Conservation (phyloP, 2,113 vertebrate genomes). For the Nibea albiflora region DNA sequence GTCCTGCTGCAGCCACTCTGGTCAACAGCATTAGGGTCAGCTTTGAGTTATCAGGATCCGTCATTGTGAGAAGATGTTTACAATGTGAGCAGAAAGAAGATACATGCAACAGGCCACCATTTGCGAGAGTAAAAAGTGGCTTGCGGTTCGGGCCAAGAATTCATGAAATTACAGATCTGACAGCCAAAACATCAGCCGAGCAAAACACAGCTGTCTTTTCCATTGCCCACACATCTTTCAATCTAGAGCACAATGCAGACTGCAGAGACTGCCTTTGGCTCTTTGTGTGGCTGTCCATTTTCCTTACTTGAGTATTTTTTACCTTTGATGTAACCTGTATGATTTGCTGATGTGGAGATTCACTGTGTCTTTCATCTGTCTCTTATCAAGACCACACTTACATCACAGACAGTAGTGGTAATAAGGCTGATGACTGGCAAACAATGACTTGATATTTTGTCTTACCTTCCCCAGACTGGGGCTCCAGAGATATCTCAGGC, state of each 20-base stretch:
- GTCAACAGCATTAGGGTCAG: slow-evolving; percentile 77
- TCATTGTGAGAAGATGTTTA: slow-evolving; percentile 65
- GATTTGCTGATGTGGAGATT: slow-evolving; percentile 60
- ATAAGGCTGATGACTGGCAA: slow-evolving; percentile 33
- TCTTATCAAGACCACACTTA: slow-evolving; percentile 51
- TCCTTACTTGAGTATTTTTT: slow-evolving; percentile 20
- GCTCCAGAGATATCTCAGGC: slow-evolving; percentile 82
- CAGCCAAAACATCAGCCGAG: too few relatives aligned
- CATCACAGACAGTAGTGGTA: slow-evolving; percentile 33
- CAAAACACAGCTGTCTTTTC: slow-evolving; percentile 62
- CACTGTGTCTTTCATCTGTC: slow-evolving; percentile 57
- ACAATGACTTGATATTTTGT: slow-evolving; percentile 29
- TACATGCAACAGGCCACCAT: too few relatives aligned
- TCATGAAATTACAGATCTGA: too few relatives aligned
- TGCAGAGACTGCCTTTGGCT: slow-evolving; percentile 40
- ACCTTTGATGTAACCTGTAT: slow-evolving; percentile 58
- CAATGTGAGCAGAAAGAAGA: slow-evolving; percentile 60
- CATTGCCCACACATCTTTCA: slow-evolving; percentile 65
- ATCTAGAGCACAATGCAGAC: slow-evolving; percentile 58
- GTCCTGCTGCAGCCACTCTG: slow-evolving; percentile 63
- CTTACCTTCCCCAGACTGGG: slow-evolving; percentile 82
- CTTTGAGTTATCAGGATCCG: slow-evolving; percentile 62
- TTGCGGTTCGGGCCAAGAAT: too few relatives aligned
- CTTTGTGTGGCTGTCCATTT: slow-evolving; percentile 61
- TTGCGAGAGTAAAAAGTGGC: too few relatives aligned